Base-by-base conservation (phyloP, 2,888 invertebrate species). In the Euplagia quadripunctaria region DNA sequence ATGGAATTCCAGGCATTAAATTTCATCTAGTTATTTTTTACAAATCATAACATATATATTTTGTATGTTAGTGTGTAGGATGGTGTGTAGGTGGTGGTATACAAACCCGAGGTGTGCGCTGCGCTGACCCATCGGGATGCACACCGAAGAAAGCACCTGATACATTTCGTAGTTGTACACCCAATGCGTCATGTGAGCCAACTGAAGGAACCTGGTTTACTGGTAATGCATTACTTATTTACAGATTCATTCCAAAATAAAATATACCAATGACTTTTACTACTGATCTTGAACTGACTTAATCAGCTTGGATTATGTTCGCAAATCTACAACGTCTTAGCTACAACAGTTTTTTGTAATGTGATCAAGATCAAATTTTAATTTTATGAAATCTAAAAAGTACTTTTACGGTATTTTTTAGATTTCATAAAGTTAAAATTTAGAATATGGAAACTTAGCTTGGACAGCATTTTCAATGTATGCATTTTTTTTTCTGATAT, bases 181-280 rank as follows among this genome's bases (percentile, higher is more conserved):
- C 97, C 17, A 97, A 96, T 74, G 92, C 95, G 64, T 93, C 95
- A 72, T 98, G 97, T 90, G 89, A 96, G 92, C 88, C 98, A 95
- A 94, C 97, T 86, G 89, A 94, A 79, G 98, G 98, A 16, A 96
- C 97, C 83, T 99, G 99, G 99, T 99, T 98, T 91, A 96, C 97
- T 43, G 98, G 98, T 96, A 88, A 82, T 43, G 46, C 46, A 17
- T 11, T 14, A 61, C 1, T 41, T 51, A 49, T 7, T 17, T 49
- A 2, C 20, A 0, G 43, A 46, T 43, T 46, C 43, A n/a, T 64
- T 17, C 16, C 41, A 46, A 46, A 8, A 46, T 46, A 8, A 9
- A 46, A 46, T 46, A 6, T 61, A 61, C 31, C 12, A 61, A n/a
- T 31, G 4, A 61, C 0, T 31, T n/a, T n/a, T 20, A 14, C 7